A percentile compares a stretch with the other conserved stretches of the same genome.
These are phyloP conservation scores for Bombus difficillimus DNA, from an alignment of 1,140 invertebrate genomes.

Conservation along the genomic window DNA sequence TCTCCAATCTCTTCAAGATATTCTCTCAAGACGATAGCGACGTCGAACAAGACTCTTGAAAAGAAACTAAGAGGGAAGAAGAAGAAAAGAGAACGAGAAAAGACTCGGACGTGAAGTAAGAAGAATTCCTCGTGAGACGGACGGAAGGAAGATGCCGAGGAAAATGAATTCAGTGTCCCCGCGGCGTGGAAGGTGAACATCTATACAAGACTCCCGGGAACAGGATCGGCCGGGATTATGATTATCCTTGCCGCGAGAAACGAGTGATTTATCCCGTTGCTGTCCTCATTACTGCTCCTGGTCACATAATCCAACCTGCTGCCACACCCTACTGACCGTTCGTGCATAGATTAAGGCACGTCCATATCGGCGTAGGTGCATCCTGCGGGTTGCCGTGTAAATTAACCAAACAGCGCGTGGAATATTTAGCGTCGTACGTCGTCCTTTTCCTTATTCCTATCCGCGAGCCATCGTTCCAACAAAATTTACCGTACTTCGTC, in stretches of 20 bases:
- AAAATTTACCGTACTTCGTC: neutral
- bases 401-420: constrained; percentile 44
- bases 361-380: constrained; percentile 68
- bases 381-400: constrained; percentile 50
- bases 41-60: constrained; percentile 8
- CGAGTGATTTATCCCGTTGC: constrained; percentile 79
- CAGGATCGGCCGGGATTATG: constrained; percentile 74
- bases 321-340: constrained; percentile 76
- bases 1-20: constrained; percentile 34
- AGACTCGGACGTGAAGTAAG: neutral
- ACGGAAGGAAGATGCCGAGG: constrained; percentile 69
- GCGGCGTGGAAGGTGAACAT: constrained; percentile 37
- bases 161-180: constrained; percentile 77
- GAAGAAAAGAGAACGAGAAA: neutral
- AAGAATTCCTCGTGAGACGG: constrained; percentile 76
- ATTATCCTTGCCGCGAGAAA: constrained; percentile 76
- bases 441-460: constrained; percentile 1
- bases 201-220: constrained; percentile 63
- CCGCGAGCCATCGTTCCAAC: neutral
- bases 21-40: constrained; percentile 20
- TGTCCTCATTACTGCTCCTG: constrained; percentile 78
- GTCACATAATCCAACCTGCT: constrained; percentile 74
- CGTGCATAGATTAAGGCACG: constrained; percentile 71
- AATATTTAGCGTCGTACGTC: constrained; percentile 40
- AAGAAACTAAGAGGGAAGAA: neutral